Evolutionary conservation across 2,113 vertebrate genomes (phyloP), one percentile per base, ranked within the genome.

Genomic region (Ceuthmochares aereus): DNA sequence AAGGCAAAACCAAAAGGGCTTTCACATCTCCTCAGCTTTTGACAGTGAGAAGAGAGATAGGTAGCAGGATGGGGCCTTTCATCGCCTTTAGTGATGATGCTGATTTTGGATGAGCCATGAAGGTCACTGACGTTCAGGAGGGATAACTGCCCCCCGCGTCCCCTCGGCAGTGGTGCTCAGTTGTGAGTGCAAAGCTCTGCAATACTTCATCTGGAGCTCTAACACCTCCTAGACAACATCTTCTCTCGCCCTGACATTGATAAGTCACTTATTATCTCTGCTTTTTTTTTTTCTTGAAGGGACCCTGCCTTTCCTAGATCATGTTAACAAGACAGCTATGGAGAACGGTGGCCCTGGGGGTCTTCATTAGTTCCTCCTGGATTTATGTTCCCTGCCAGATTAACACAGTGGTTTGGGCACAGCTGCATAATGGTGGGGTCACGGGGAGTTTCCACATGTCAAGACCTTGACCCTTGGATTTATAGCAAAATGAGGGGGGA

Each of bases 281-380:
- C 5, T 27, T 73, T 55, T 26, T 17, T n/a, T 55, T 19, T 42
- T 76, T 74, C 42, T 69, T 70, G 55, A 70, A 67, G 68, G 58
- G 51, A 42, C 59, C 90, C 32, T 76, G 83, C 55, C 90, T 93
- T 97, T 92, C 94, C 87, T 92, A 87, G 94, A 92, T 95, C 84
- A 82, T 45, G 54, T 75, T 92, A 96, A 95, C 89, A 94, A 91
- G 87, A 87, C 89, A 91, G 52, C 84, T 73, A 55, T 21, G 74
- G 77, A 95, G 52, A 92, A 45, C 1, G 0, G 2, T 56, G 86
- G 91, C 84, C 87, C 36, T 84, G 27, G 86, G 80, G 66, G 62
- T 93, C 86, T 94, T 94, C 94, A 73, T 91, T 91, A 89, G 4
- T 10, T 84, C 49, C 69, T 75, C 43, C 47, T 72, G 72, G 89